Evolutionary conservation across 2,113 vertebrate species (phyloP).

Genomic region (Tetrao urogallus): DNA sequence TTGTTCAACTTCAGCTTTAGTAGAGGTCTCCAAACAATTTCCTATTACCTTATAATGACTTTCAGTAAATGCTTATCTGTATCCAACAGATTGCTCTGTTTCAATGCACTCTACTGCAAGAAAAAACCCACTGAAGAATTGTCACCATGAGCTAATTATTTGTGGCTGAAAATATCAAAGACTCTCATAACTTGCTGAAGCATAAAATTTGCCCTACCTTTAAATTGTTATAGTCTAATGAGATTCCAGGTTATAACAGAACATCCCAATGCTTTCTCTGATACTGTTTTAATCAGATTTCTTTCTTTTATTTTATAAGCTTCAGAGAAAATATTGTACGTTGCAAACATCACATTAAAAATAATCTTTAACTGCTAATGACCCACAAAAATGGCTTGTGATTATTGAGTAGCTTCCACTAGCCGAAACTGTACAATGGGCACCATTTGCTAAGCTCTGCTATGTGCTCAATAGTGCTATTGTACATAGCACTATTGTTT

Average conservation of each 20-base stretch:
- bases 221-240: slow-evolving; percentile 10
- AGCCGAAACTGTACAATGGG: background rate
- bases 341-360: background rate
- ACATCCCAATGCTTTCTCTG: background rate
- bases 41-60: slow-evolving; percentile 37
- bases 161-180: slow-evolving; percentile 20
- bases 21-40: slow-evolving; percentile 36
- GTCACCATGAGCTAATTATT: slow-evolving; percentile 45
- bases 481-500: too few relatives aligned
- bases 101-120: background rate
- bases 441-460: background rate
- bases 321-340: background rate
- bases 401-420: background rate
- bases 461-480: background rate
- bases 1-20: slow-evolving; percentile 4
- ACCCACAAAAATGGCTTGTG: background rate
- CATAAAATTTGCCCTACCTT: slow-evolving; percentile 46
- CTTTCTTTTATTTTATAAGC: background rate
- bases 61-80: slow-evolving; percentile 60
- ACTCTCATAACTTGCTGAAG: slow-evolving; percentile 46
- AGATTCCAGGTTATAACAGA: slow-evolving; percentile 28
- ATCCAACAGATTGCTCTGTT: slow-evolving; percentile 56
- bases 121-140: background rate
- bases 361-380: background rate
- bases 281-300: slow-evolving; percentile 23